Percentiles rank a stretch among this genome's conserved stretches.
These are phyloP conservation scores for Apis mellifera DNA, from an alignment of 1,140 invertebrate species.

Conservation along the genomic window Amel_HAv3.1 CM009943.2:9383001-9383500, in stretches of 20 bases:
- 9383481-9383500: not conserved
- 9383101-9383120: slow-evolving; percentile 44
- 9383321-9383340: not conserved
- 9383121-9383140: slow-evolving; percentile 55
- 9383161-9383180: slow-evolving; percentile 28
- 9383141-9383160: slow-evolving; percentile 51
- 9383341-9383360: slow-evolving; percentile 28
- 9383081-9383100: slow-evolving; percentile 50
- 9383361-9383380: slow-evolving; percentile 46
- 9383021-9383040: slow-evolving; percentile 41
- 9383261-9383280: slow-evolving; percentile 55
- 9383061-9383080: not conserved
- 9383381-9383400: slow-evolving; percentile 62
- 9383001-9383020: not conserved
- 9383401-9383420: slow-evolving; percentile 50
- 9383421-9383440: slow-evolving; percentile 65
- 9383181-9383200: slow-evolving; percentile 33
- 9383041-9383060: not conserved
- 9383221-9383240: slow-evolving; percentile 53
- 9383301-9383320: slow-evolving; percentile 25
- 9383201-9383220: slow-evolving; percentile 61
- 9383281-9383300: slow-evolving; percentile 64
- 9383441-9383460: slow-evolving; percentile 32
- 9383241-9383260: slow-evolving; percentile 60
- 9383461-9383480: not conserved